Evolutionary conservation across 1,140 invertebrate genomes (phyloP).

Genomic region (Nephila pilipes): DNA sequence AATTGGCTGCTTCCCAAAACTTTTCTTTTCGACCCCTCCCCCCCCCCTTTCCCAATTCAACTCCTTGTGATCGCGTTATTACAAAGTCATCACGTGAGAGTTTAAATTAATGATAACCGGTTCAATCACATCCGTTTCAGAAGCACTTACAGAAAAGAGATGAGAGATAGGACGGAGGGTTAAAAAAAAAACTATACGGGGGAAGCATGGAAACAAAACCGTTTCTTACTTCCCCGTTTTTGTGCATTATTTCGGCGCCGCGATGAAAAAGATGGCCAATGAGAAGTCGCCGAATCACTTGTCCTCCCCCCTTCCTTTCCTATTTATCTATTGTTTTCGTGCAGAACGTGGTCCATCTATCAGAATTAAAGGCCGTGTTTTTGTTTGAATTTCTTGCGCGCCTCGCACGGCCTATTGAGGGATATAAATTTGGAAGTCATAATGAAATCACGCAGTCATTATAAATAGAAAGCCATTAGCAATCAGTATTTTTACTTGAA

Average conservation of each 20-base stretch:
- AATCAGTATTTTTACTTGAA: constrained; percentile 54
- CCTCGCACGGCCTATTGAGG: constrained; percentile 27
- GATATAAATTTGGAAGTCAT: constrained; percentile 64
- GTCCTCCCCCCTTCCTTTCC: neutral
- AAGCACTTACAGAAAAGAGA: constrained; percentile 44
- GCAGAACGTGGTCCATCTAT: constrained; percentile 47
- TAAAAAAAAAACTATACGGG: constrained; percentile 24
- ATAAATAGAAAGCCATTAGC: constrained; percentile 71
- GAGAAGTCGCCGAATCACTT: constrained; percentile 48
- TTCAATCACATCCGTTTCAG: constrained; percentile 65
- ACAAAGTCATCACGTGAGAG: constrained; percentile 74
- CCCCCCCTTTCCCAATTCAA: neutral
- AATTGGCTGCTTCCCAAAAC: constrained; percentile 74
- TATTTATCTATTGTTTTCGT: constrained; percentile 47
- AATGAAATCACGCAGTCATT: constrained; percentile 75
- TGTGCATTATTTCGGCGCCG: constrained; percentile 42
- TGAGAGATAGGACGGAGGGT: constrained; percentile 23
- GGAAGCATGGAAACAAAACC: constrained; percentile 52
- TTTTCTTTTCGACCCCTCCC: neutral
- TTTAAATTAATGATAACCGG: constrained; percentile 77
- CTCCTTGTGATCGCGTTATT: constrained; percentile 43
- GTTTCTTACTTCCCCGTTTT: constrained; percentile 33
- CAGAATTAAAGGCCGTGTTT: constrained; percentile 67
- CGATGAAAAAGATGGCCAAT: constrained; percentile 56
- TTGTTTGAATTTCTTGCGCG: constrained; percentile 56